Percentiles rank a stretch among this genome's conserved stretches.
phyloP scores from a whole-genome alignment of 2,113 vertebrate genomes.

The Gobio gobio region DNA sequence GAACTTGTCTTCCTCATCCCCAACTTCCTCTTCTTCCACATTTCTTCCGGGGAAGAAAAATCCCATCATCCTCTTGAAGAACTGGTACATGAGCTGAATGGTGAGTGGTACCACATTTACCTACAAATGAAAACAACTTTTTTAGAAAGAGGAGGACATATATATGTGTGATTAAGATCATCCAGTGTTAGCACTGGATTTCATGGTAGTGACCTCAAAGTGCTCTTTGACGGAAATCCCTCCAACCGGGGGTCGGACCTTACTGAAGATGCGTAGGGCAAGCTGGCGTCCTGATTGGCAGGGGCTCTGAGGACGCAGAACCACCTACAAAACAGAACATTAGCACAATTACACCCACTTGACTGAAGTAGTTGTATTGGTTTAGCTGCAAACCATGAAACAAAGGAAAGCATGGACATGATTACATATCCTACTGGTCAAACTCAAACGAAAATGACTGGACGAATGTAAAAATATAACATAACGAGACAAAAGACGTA shows the following conservation, averaged over 20 bases:
- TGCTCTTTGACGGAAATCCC: slow-evolving; percentile 99
- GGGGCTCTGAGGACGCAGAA: slow-evolving; percentile 93
- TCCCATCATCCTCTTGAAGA: slow-evolving; percentile 99
- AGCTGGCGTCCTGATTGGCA: slow-evolving; percentile 93
- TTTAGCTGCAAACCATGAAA: not conserved
- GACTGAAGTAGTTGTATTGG: not conserved
- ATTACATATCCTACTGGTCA: not conserved
- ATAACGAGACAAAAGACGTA: not conserved
- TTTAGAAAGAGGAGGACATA: not conserved
- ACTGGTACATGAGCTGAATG: slow-evolving; percentile 98
- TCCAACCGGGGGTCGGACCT: slow-evolving; percentile 96
- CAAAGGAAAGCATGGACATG: not conserved
- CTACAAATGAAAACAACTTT: slow-evolving; percentile 66
- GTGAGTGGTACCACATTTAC: slow-evolving; percentile 97
- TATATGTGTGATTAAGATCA: not conserved
- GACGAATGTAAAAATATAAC: not conserved
- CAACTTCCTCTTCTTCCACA: slow-evolving; percentile 94
- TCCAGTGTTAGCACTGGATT: not conserved
- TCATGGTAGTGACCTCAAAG: slow-evolving; percentile 85
- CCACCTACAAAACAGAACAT: slow-evolving; percentile 80
- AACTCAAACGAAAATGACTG: not conserved
- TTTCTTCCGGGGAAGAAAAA: slow-evolving; percentile 98
- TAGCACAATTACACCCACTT: not conserved
- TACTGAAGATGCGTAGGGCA: slow-evolving; percentile 95
- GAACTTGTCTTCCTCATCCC: slow-evolving; percentile 97